A percentile compares a stretch with the other conserved stretches of the same genome.
Conservation (phyloP, 2,888 invertebrate species). For the Strigamia maritima region DNA sequence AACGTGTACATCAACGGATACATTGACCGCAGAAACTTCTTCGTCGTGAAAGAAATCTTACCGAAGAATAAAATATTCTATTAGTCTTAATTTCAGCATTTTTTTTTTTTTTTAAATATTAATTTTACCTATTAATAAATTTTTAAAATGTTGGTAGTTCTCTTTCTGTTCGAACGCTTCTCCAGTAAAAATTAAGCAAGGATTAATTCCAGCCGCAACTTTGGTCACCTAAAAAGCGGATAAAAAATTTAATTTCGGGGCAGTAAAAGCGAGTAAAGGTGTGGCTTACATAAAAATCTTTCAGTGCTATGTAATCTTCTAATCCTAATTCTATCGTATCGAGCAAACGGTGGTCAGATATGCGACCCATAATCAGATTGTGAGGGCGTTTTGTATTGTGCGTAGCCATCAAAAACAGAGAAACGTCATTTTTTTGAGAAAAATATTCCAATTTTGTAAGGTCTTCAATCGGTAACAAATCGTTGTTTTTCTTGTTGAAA, state of each 20-base stretch:
- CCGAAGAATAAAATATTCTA: slow-evolving; percentile 41
- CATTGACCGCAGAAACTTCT: slow-evolving; percentile 70
- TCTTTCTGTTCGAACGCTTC: slow-evolving; percentile 77
- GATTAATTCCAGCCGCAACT: slow-evolving; percentile 74
- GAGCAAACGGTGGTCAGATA: slow-evolving; percentile 81
- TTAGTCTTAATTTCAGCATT: not conserved
- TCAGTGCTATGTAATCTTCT: slow-evolving; percentile 73
- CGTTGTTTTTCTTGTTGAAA: slow-evolving; percentile 58
- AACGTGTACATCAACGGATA: slow-evolving; percentile 92
- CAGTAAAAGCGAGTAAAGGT: not conserved
- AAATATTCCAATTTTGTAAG: slow-evolving; percentile 68
- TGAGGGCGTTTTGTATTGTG: slow-evolving; percentile 94
- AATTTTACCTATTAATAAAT: slow-evolving; percentile 62
- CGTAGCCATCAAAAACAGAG: slow-evolving; percentile 84
- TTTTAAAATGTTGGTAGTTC: slow-evolving; percentile 78
- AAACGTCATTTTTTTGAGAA: slow-evolving; percentile 76
- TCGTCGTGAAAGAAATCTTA: slow-evolving; percentile 87
- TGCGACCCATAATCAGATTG: slow-evolving; percentile 77
- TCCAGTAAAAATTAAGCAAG: slow-evolving; percentile 79
- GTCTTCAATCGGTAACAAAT: slow-evolving; percentile 90
- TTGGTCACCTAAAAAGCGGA: slow-evolving; percentile 59
- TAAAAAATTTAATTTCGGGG: slow-evolving; percentile 26
- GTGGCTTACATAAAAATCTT: slow-evolving; percentile 62
- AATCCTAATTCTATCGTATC: slow-evolving; percentile 97
- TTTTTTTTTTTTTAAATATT: too few relatives aligned